These are phyloP conservation scores for Pongo abelii DNA, from an alignment of 2,113 vertebrate species.

Conservation along the genomic window DNA sequence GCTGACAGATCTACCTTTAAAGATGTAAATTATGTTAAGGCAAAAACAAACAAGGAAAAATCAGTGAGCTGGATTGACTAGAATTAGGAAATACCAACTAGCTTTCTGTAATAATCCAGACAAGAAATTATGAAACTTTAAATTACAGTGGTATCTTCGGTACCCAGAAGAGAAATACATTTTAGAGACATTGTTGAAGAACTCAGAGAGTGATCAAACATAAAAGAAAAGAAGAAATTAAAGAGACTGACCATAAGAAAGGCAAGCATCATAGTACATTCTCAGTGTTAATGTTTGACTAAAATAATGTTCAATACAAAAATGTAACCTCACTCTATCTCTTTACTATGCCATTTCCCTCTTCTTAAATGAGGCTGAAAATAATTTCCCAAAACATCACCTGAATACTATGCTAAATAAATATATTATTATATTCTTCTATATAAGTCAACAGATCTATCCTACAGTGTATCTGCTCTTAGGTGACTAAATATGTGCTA, in stretches of 20 bases:
- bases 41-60: constrained; percentile 51
- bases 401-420: background rate
- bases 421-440: background rate
- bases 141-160: background rate
- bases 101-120: constrained; percentile 16
- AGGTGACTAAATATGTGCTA: background rate
- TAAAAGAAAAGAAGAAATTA: background rate
- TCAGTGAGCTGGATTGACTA: background rate
- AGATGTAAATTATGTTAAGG: background rate
- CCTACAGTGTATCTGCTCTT: background rate
- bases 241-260: background rate
- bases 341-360: background rate
- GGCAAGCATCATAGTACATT: background rate
- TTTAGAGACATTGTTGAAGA: constrained; percentile 18
- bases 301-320: constrained; percentile 28
- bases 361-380: constrained; percentile 41
- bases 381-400: background rate
- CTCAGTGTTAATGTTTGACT: background rate
- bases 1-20: background rate
- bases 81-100: background rate
- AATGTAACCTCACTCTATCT: background rate
- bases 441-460: constrained; percentile 5
- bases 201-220: background rate
- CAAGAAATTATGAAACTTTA: background rate
- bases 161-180: background rate